Evolutionary conservation across 2,113 vertebrate genomes (phyloP).

Genomic region (Garra rufa): DNA sequence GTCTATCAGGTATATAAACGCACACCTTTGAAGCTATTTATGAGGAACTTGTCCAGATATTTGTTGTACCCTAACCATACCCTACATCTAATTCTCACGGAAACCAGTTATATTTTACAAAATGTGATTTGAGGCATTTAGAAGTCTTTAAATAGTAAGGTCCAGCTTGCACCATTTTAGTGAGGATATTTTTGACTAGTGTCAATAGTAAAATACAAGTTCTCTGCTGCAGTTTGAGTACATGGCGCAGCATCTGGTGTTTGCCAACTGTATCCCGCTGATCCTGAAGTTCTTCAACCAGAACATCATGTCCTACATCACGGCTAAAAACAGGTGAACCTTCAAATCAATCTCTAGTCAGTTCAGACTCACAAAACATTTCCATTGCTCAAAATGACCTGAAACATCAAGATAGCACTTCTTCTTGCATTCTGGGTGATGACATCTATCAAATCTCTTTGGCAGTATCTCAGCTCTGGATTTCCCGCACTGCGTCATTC

Average conservation of each 20-base stretch:
- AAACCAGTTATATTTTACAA: background rate
- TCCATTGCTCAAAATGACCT: background rate
- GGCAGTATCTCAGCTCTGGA: constrained; percentile 94
- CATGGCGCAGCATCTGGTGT: constrained; percentile 98
- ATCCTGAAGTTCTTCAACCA: constrained; percentile 99
- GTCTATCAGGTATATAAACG: constrained; percentile 86
- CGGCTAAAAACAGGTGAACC: constrained; percentile 93
- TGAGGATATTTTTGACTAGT: background rate
- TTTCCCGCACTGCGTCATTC: constrained; percentile 92
- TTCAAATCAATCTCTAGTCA: background rate
- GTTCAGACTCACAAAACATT: background rate
- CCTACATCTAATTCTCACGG: background rate
- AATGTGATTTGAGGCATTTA: background rate
- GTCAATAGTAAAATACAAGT: background rate
- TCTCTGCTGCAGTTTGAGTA: constrained; percentile 87
- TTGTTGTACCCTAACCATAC: background rate
- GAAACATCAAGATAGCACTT: background rate
- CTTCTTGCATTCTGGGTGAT: background rate
- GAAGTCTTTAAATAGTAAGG: background rate
- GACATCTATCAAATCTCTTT: background rate
- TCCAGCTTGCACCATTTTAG: background rate
- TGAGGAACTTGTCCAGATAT: background rate
- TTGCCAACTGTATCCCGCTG: constrained; percentile 98
- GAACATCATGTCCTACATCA: constrained; percentile 99
- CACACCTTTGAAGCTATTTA: background rate